These are phyloP conservation scores for Festucalex cinctus DNA, from an alignment of 2,113 vertebrate genomes.

Conservation along the genomic window DNA sequence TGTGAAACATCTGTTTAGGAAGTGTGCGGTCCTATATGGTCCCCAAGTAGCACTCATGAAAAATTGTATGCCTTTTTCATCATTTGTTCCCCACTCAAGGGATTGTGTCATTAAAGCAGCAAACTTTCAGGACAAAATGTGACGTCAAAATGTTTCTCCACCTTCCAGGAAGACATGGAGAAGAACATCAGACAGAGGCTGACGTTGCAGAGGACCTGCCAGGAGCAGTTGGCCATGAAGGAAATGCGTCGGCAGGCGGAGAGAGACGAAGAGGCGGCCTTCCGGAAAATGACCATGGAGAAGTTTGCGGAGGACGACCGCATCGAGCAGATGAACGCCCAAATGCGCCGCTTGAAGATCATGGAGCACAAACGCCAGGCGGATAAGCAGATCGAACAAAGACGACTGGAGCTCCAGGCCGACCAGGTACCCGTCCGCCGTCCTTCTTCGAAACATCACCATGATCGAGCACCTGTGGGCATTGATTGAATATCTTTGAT, in stretches of 20 bases:
- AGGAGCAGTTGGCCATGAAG: constrained; percentile 82
- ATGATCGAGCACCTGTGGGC: no score
- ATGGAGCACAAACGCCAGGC: constrained; percentile 83
- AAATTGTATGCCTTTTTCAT: no score
- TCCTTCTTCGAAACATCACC: no score
- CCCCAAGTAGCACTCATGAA: no score
- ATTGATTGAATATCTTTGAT: no score
- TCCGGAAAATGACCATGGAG: constrained; percentile 77
- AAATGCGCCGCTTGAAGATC: constrained; percentile 85
- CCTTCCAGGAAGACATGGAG: constrained; percentile 78
- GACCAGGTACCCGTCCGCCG: constrained; percentile 73
- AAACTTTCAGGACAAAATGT: not conserved
- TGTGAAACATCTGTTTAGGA: no score
- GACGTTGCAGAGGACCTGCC: constrained; percentile 76
- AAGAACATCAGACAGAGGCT: constrained; percentile 79
- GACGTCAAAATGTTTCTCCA: not conserved
- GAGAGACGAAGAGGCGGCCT: constrained; percentile 80
- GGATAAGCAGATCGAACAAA: constrained; percentile 82
- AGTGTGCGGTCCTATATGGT: no score
- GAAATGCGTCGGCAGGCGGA: constrained; percentile 69
- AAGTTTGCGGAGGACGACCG: constrained; percentile 90
- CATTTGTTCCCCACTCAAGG: not conserved
- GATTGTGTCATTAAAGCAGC: not conserved
- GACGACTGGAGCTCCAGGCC: constrained; percentile 71
- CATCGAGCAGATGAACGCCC: constrained; percentile 87